Evolutionary conservation across 2,888 invertebrate species (phyloP).

Genomic region (Teleogryllus oceanicus): DNA sequence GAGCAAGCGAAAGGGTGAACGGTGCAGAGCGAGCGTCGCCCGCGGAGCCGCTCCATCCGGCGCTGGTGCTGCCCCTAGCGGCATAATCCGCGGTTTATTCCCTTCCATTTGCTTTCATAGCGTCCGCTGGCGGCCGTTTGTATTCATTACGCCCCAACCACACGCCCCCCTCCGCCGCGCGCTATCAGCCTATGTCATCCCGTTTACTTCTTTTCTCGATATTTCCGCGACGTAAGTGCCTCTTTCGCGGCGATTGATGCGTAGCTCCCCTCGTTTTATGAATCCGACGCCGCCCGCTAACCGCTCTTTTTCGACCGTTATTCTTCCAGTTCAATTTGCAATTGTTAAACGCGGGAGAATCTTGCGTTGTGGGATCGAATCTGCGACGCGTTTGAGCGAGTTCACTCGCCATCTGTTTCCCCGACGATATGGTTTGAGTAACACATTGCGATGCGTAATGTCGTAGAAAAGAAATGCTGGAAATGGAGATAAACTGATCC

Average conservation of each 20-base stretch:
- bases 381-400: too few species aligned
- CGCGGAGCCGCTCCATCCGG: too few species aligned
- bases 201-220: constrained; percentile 3
- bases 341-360: background rate
- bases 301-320: background rate
- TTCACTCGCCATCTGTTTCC: too few species aligned
- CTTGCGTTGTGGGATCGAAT: too few species aligned
- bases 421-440: too few species aligned
- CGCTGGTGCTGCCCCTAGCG: background rate
- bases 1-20: too few species aligned
- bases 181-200: constrained; percentile 9
- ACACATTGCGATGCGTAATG: too few species aligned
- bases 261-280: background rate
- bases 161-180: background rate
- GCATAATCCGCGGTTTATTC: constrained; percentile 18
- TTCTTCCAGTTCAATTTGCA: constrained; percentile 6
- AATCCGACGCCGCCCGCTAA: background rate
- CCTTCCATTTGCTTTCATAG: constrained; percentile 5
- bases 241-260: background rate
- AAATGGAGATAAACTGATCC: too few species aligned
- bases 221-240: background rate
- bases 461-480: too few species aligned
- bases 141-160: constrained; percentile 4
- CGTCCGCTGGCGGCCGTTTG: constrained; percentile 5
- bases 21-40: too few species aligned